Evolutionary conservation across 2,113 vertebrate genomes (phyloP), one percentile per base, ranked within the genome.

Genomic region (Phalacrocorax brasilianus): DNA sequence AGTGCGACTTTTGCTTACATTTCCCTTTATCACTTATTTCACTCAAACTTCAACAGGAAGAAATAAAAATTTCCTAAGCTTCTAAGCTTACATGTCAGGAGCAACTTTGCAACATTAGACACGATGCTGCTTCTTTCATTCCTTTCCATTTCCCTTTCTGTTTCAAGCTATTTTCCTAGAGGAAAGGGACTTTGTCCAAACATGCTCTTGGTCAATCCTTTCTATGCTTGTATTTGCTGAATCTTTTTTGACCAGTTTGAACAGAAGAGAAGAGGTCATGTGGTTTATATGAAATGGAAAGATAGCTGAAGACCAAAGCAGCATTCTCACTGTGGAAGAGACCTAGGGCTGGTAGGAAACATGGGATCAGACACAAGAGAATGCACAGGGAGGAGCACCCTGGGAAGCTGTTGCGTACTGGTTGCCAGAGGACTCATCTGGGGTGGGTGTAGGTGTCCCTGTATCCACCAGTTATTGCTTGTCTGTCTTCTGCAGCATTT

Each of bases 1-100:
- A 92, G 93, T 89, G 80, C 86, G 65, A 87, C 62, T 86, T 92
- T 92, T 97, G 71, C 32, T 96, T 95, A 93, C 75, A 52, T 88
- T 96, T 91, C 68, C 44, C 56, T 90, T 88, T 91, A 72, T 93
- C 91, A 82, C 71, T 90, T 79, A 76, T 82, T 96, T 76, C 75
- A 16, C 24, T 95, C 66, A 38, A 35, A 75, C 55, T 88, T 93
- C 71, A 68, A 88, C 83, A 83, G 56, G 40, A 72, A 52, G 82
- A 88, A 88, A 85, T 82, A 82, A 92, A 89, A 93, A 75, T 47
- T 71, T 92, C 71, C 71, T 42, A 32, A 55, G 33, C 40, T 76
- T 82, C 71, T 42, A 32, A 55, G 33, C 49, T 76, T 82, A 23
- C 38, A 47, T 6, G 3, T 61, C 62, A 79, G 75, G 32, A 88